These are phyloP conservation scores for Dryomyza anilis DNA, from an alignment of 2,888 invertebrate species.

Conservation along the genomic window DNA sequence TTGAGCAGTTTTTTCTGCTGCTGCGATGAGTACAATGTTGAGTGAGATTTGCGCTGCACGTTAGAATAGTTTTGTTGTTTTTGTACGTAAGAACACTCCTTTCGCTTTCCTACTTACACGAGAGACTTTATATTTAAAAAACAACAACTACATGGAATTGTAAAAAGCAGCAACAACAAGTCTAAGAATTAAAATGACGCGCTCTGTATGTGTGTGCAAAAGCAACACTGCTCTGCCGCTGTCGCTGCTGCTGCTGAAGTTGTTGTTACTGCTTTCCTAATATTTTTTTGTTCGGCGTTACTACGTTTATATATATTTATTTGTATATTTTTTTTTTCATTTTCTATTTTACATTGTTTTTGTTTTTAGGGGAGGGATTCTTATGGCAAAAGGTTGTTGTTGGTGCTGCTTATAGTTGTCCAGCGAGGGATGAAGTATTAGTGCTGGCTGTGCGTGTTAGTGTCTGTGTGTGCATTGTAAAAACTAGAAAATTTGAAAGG, in stretches of 20 bases:
- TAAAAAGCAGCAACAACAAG: no score
- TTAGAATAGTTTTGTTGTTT: no score
- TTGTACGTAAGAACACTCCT: no score
- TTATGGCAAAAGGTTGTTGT: not conserved
- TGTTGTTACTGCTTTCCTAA: not conserved
- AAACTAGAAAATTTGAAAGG: no score
- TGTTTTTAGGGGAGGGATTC: constrained; percentile 17
- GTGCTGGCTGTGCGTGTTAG: not conserved
- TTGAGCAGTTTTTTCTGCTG: no score
- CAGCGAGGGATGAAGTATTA: constrained; percentile 1
- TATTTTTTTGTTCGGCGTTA: constrained; percentile 11
- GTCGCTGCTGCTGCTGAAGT: not conserved
- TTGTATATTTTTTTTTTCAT: not conserved
- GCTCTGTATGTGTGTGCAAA: no score
- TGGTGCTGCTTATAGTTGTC: not conserved
- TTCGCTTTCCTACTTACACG: no score
- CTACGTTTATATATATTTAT: not conserved
- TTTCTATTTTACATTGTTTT: not conserved
- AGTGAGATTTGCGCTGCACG: no score
- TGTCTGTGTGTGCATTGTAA: not conserved
- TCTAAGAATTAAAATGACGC: no score
- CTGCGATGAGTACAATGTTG: no score
- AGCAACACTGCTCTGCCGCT: not conserved
- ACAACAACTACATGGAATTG: no score
- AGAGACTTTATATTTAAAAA: no score